Evolutionary conservation across 2,113 vertebrate species (phyloP).

Genomic region (Rhombomys opimus): DNA sequence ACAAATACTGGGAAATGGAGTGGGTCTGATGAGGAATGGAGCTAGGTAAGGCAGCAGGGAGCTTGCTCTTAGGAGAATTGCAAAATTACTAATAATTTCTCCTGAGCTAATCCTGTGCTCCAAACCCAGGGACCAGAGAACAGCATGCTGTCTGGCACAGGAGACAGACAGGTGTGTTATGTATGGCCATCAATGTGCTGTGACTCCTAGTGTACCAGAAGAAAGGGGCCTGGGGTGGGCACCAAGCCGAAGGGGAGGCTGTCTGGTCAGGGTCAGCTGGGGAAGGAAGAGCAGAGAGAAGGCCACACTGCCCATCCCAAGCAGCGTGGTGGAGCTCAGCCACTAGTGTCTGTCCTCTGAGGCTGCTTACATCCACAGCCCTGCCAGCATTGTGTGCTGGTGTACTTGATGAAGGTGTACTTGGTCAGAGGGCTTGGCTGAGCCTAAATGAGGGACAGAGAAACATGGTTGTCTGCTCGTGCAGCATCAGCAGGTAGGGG

Average conservation of each 20-base stretch:
- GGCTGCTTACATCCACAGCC: not conserved
- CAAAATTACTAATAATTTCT: not conserved
- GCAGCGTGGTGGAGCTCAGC: not conserved
- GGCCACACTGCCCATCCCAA: not conserved
- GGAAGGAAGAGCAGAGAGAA: not conserved
- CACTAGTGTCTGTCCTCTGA: not conserved
- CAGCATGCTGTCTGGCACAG: not conserved
- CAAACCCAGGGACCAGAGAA: not conserved
- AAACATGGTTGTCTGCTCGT: not conserved
- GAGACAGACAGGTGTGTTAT: not conserved
- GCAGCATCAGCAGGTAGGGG: not conserved
- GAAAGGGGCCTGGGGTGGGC: not conserved
- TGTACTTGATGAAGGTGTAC: not conserved
- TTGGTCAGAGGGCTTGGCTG: not conserved
- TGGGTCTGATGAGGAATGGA: not conserved
- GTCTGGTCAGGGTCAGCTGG: not conserved
- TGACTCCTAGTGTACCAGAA: not conserved
- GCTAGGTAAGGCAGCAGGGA: not conserved
- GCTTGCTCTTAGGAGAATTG: not conserved
- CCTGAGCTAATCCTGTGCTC: not conserved
- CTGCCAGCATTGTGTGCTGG: not conserved
- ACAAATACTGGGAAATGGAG: not conserved
- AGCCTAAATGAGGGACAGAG: not conserved
- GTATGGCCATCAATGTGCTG: not conserved
- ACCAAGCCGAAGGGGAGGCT: not conserved